Evolutionary conservation across 2,797 vertebrate genomes (phyloP).

Genomic region (Chelon auratus): DNA sequence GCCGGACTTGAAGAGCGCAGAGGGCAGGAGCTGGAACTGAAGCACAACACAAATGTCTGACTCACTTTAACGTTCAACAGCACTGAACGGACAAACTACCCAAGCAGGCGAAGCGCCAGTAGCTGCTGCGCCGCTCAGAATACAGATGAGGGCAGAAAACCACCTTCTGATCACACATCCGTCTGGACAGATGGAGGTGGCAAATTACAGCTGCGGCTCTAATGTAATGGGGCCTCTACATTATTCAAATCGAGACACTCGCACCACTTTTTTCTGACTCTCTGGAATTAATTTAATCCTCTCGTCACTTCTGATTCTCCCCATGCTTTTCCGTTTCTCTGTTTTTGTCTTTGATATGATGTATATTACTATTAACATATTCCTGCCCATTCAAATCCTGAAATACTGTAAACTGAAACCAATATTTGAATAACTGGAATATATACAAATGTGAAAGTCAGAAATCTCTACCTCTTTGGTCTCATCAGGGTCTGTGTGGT

Average conservation of each 20-base stretch:
- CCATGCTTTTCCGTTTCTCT: not conserved
- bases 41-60: slow-evolving; percentile 47
- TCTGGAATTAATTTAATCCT: not conserved
- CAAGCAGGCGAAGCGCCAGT: not conserved
- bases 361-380: not conserved
- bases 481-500: slow-evolving; percentile 97
- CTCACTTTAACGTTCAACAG: not conserved
- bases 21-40: slow-evolving; percentile 98
- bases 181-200: slow-evolving; percentile 1
- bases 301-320: not conserved
- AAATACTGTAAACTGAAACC: not conserved
- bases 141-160: slow-evolving; percentile 9
- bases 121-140: not conserved
- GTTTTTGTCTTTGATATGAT: not conserved
- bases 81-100: not conserved
- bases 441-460: not conserved
- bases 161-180: slow-evolving; percentile 4
- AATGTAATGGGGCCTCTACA: not conserved
- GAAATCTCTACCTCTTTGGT: slow-evolving; percentile 91
- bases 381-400: not conserved
- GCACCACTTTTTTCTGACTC: not conserved
- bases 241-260: not conserved
- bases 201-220: not conserved
- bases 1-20: slow-evolving; percentile 96
- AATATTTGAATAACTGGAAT: not conserved